A percentile compares a stretch with the other conserved stretches of the same genome.
phyloP scores from a whole-genome alignment of 1,140 invertebrate genomes.

The Bilobella aurantiaca region DNA sequence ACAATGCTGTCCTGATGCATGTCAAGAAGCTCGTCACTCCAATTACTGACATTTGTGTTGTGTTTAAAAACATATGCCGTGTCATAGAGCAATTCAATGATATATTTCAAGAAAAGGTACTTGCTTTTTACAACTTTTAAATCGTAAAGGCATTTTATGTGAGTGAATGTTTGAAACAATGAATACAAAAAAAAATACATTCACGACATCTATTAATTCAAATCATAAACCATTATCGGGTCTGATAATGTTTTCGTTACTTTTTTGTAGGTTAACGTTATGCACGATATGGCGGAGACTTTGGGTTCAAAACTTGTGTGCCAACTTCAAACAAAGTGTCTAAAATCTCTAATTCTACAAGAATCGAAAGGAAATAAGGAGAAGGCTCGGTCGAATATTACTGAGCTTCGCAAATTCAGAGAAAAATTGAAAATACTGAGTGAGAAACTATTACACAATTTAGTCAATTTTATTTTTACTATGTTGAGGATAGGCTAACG shows the following conservation, averaged over 20 bases:
- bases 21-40: constrained; percentile 1
- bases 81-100: not conserved
- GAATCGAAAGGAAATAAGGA: constrained; percentile 24
- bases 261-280: constrained; percentile 11
- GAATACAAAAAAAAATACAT: no score
- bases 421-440: not conserved
- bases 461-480: not conserved
- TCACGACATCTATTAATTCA: no score
- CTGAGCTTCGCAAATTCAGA: not conserved
- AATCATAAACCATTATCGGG: not conserved
- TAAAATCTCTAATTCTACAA: constrained; percentile 26
- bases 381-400: constrained; percentile 14
- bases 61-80: constrained; percentile 15
- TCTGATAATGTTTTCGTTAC: not conserved
- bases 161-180: no score
- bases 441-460: not conserved
- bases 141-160: no score
- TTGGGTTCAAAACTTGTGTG: constrained; percentile 16
- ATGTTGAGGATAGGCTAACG: no score
- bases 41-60: not conserved
- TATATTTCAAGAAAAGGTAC: constrained; percentile 12
- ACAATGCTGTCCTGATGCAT: not conserved
- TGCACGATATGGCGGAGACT: not conserved
- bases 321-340: constrained; percentile 18
- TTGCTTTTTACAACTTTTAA: no score